phyloP scores from a whole-genome alignment of 1,140 invertebrate genomes.

The Pogonomyrmex barbatus region DNA sequence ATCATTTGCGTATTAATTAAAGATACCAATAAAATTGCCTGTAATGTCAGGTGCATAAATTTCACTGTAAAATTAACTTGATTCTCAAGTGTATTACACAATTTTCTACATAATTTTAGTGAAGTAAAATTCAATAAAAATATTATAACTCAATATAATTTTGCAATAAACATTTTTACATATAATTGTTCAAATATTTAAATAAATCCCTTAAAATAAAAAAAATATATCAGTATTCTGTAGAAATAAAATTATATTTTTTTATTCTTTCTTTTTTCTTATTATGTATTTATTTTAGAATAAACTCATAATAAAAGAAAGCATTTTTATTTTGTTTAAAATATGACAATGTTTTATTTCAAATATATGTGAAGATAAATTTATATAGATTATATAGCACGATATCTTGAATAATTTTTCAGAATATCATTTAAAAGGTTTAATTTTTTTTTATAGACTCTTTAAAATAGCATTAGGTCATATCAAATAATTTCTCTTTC shows the following conservation, averaged over 20 bases:
- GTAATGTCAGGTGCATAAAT: not conserved
- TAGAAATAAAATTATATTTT: not conserved
- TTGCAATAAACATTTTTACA: not conserved
- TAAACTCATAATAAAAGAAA: not conserved
- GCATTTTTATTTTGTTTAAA: not conserved
- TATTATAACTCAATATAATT: not conserved
- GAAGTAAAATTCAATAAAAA: not conserved
- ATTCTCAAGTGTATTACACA: not conserved
- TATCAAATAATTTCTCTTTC: too few species aligned
- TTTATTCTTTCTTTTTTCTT: not conserved
- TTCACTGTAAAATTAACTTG: not conserved
- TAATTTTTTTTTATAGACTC: not conserved
- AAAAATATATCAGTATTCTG: not conserved
- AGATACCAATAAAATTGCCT: not conserved
- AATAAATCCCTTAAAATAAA: not conserved
- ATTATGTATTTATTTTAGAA: not conserved
- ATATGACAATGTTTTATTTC: not conserved
- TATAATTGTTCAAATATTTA: not conserved
- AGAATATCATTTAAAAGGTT: not conserved
- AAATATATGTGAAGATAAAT: not conserved
- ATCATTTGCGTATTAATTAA: conserved; percentile 3
- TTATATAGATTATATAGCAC: not conserved
- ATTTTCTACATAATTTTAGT: conserved; percentile 6
- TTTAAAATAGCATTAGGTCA: too few species aligned
- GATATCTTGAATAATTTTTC: not conserved